Percentiles rank a stretch among this genome's conserved stretches.
These are phyloP conservation scores for Steatocranus sp. DNA, from an alignment of 2,797 vertebrate species.

Conservation along the genomic window DNA sequence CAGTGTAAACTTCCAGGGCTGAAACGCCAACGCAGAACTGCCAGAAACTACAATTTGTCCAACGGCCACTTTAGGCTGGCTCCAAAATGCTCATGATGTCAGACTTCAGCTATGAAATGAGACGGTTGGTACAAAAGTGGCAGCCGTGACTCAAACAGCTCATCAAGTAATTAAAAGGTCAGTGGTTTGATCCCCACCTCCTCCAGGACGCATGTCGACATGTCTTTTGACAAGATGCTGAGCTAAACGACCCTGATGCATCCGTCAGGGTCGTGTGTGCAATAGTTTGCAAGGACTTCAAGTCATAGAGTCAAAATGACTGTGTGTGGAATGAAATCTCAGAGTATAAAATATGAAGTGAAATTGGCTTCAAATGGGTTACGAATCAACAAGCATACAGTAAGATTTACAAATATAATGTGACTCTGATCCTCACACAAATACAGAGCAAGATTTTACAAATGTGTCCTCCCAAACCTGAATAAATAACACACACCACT, in stretches of 20 bases:
- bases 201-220: neutral
- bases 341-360: neutral
- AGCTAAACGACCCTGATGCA: neutral
- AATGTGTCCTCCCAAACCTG: neutral
- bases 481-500: neutral
- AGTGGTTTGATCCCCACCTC: neutral
- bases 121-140: neutral
- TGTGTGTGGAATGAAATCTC: neutral
- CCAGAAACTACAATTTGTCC: neutral
- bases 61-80: neutral
- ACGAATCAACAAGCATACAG: neutral
- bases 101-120: neutral
- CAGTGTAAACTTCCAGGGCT: neutral
- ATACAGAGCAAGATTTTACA: neutral
- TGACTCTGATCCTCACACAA: neutral
- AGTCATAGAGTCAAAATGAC: neutral
- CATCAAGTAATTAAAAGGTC: neutral
- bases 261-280: rapidly evolving
- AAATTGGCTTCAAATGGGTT: neutral
- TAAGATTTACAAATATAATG: neutral
- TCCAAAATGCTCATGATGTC: neutral
- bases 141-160: neutral
- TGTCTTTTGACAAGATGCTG: neutral
- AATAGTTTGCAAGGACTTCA: neutral
- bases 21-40: neutral